A percentile compares a stretch with the other conserved stretches of the same genome.
These are phyloP conservation scores for Corvus moneduloides DNA, from an alignment of 2,113 vertebrate species.

Conservation along the genomic window DNA sequence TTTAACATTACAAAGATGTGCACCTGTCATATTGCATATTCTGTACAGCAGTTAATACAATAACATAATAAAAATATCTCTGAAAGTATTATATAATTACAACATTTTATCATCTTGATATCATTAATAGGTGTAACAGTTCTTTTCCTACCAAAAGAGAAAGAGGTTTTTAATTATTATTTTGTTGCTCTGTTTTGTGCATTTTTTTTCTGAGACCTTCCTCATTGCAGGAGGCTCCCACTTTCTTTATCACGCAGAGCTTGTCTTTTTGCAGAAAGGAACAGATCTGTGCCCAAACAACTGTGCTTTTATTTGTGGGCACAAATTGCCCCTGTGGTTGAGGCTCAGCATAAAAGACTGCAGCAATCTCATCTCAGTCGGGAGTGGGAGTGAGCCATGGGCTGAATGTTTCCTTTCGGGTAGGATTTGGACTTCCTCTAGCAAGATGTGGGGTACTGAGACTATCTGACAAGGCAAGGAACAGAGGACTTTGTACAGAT, in stretches of 20 bases:
- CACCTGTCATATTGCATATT: background rate
- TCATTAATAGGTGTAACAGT: background rate
- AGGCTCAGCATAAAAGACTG: background rate
- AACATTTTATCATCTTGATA: background rate
- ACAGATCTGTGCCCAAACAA: background rate
- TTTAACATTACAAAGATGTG: background rate
- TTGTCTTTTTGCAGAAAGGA: background rate
- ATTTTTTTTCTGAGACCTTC: background rate
- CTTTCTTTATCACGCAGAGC: rapidly evolving
- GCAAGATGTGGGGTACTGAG: background rate
- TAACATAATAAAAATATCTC: background rate
- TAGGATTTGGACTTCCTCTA: background rate
- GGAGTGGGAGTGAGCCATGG: background rate
- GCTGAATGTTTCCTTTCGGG: background rate
- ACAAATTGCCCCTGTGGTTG: background rate
- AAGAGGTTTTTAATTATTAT: background rate
- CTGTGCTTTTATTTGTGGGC: background rate
- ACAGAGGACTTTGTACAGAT: background rate
- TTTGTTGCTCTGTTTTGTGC: background rate
- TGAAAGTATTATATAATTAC: background rate
- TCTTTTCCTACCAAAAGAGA: background rate
- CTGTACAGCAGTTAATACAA: background rate
- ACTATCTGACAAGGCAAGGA: background rate
- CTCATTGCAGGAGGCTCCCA: background rate
- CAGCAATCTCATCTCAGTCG: background rate